Base-by-base conservation (phyloP, 2,113 vertebrate genomes). In the Semnopithecus entellus region DNA sequence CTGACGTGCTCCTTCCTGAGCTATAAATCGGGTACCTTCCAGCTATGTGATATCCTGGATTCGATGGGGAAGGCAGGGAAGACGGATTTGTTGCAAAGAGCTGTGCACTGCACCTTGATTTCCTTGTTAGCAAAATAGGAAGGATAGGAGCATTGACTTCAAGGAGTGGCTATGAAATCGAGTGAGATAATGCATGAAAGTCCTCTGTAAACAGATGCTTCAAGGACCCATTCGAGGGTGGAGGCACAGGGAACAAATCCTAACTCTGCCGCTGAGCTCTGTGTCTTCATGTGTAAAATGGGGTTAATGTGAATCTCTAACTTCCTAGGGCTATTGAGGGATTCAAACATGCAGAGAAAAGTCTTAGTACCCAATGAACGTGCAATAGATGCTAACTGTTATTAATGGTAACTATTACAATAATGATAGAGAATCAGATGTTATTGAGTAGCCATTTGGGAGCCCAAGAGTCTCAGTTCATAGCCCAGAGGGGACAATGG, bases 1-100 rank as follows among this genome's bases (percentile, higher is more conserved):
- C 91, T 48, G 79, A 64, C 83, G 59, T 23, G 64, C 96, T 97
- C 70, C 90, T 98, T 97, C 95, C 97, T 96, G 95, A 5, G 0
- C 81, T 94, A 11, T 96, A 96, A 97, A 88, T 92, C 1, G 5
- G 78, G 84, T 22, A 50, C 30, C 48, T 96, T 93, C 90, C 73
- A 85, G 79, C 76, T 50, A 87, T 50, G 92, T 72, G 81, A 92
- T 79, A 95, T 92, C 92, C 82, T 61, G 91, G 55, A 52, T 20
- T 32, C 50, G 32, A 70, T 30, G 30, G 75, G 59, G 81, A 59
- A 82, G 68, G 88, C 4, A 14, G 64, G 86, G 38, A 57, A 25
- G 76, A 59, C 48, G 27, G 61, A 75, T 12, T 11, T 22, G 55
- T 61, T 35, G 52, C 27, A 64, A 20, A 79, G 82, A 66, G 68